A percentile compares a stretch with the other conserved stretches of the same genome.
phyloP scores from a whole-genome alignment of 2,113 vertebrate genomes.

The Fulmarus glacialis region DNA sequence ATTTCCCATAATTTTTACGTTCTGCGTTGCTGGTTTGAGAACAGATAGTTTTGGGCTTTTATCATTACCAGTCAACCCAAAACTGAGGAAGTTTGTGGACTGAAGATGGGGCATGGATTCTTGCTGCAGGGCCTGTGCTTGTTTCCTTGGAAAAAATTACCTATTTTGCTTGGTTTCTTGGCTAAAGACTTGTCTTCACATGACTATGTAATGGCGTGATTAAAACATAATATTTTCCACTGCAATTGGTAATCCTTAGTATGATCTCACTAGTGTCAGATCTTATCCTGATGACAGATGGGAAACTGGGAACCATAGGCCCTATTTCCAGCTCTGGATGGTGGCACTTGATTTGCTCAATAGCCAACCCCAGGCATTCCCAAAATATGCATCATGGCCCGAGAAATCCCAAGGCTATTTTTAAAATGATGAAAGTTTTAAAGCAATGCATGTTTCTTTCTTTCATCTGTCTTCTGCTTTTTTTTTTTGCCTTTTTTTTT shows the following conservation, averaged over 20 bases:
- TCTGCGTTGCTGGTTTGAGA: neutral
- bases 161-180: slow-evolving; percentile 13
- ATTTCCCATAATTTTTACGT: neutral
- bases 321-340: neutral
- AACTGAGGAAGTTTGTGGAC: neutral
- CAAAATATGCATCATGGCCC: neutral
- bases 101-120: neutral
- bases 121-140: neutral
- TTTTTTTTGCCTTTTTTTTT: neutral
- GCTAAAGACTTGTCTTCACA: slow-evolving; percentile 19
- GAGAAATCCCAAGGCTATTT: neutral
- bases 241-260: slow-evolving; percentile 12
- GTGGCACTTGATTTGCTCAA: slow-evolving; percentile 5
- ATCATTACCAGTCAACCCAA: neutral
- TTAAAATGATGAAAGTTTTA: neutral
- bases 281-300: slow-evolving; percentile 41
- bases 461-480: neutral
- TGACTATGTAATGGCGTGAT: neutral
- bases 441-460: neutral
- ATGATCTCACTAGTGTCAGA: slow-evolving; percentile 51
- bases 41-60: neutral
- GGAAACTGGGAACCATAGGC: neutral
- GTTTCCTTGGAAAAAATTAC: neutral
- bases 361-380: neutral
- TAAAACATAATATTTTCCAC: slow-evolving; percentile 50